phyloP scores from a whole-genome alignment of 2,888 invertebrate species.

The Morpho deidamia region DNA sequence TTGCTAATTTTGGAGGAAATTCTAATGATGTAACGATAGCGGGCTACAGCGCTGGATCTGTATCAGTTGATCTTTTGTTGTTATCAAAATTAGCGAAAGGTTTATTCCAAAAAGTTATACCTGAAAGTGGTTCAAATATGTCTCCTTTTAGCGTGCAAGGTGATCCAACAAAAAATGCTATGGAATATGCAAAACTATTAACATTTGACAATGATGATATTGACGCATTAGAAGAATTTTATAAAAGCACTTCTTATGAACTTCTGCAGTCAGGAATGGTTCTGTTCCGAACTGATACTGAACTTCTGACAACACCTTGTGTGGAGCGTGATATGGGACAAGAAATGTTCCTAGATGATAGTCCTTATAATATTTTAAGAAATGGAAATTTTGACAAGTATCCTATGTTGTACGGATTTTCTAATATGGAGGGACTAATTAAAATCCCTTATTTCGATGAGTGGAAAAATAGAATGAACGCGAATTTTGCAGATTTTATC shows the following conservation, averaged over 20 bases:
- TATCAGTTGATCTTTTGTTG: constrained; percentile 30
- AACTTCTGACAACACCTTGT: constrained; percentile 31
- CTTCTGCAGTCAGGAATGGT: constrained; percentile 28
- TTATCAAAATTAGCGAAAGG: constrained; percentile 30
- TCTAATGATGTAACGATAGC: constrained; percentile 37
- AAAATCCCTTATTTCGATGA: constrained; percentile 31
- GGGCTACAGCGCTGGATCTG: constrained; percentile 36
- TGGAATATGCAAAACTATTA: constrained; percentile 26
- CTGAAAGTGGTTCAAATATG: constrained; percentile 30
- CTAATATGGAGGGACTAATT: constrained; percentile 39
- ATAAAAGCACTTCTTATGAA: constrained; percentile 33
- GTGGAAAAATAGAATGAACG: constrained; percentile 42
- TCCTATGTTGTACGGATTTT: constrained; percentile 41
- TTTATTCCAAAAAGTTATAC: constrained; percentile 30
- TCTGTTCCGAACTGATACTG: constrained; percentile 25
- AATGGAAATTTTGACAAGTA: constrained; percentile 31
- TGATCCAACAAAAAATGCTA: constrained; percentile 32
- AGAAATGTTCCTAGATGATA: constrained; percentile 36
- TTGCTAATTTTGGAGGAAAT: constrained; percentile 35
- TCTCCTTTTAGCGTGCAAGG: constrained; percentile 27
- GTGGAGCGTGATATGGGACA: constrained; percentile 28
- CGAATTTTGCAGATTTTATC: constrained; percentile 46
- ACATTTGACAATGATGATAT: constrained; percentile 35
- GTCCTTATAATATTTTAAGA: constrained; percentile 39
- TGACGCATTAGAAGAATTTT: constrained; percentile 40